Evolutionary conservation across 2,113 vertebrate genomes (phyloP).

Genomic region (Colius striatus): DNA sequence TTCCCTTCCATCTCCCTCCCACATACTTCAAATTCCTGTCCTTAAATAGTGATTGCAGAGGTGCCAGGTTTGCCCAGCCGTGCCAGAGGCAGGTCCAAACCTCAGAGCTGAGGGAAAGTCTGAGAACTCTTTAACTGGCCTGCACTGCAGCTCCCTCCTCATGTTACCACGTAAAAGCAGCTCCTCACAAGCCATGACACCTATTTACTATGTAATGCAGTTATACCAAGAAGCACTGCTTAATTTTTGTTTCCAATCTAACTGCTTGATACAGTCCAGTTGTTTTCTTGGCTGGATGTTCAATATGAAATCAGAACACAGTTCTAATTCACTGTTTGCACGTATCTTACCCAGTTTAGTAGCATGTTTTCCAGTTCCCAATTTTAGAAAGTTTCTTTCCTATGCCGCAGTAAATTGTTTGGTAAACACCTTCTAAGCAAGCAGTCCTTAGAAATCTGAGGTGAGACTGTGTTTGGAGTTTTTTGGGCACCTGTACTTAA

Average conservation of each 20-base stretch:
- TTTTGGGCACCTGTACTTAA: not conserved
- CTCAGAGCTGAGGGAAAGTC: too few species aligned
- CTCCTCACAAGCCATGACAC: too few species aligned
- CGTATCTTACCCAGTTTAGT: not conserved
- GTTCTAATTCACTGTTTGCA: not conserved
- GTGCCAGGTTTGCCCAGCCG: too few species aligned
- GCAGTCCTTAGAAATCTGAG: not conserved
- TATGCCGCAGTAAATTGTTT: not conserved
- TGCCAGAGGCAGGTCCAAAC: too few species aligned
- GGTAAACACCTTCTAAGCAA: not conserved
- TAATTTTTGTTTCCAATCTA: constrained; percentile 17
- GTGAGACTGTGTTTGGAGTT: not conserved
- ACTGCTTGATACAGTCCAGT: not conserved
- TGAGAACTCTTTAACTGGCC: too few species aligned
- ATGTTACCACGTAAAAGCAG: too few species aligned
- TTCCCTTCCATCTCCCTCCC: too few species aligned
- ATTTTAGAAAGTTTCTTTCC: not conserved
- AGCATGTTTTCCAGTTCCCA: not conserved
- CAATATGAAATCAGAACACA: not conserved
- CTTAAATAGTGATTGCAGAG: too few species aligned
- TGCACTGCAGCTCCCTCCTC: too few species aligned
- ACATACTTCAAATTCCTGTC: too few species aligned
- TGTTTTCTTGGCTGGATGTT: constrained; percentile 10
- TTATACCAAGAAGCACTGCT: not conserved
- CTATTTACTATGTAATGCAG: not conserved